phyloP scores from a whole-genome alignment of 2,797 vertebrate genomes.

The Eleutherodactylus coqui region DNA sequence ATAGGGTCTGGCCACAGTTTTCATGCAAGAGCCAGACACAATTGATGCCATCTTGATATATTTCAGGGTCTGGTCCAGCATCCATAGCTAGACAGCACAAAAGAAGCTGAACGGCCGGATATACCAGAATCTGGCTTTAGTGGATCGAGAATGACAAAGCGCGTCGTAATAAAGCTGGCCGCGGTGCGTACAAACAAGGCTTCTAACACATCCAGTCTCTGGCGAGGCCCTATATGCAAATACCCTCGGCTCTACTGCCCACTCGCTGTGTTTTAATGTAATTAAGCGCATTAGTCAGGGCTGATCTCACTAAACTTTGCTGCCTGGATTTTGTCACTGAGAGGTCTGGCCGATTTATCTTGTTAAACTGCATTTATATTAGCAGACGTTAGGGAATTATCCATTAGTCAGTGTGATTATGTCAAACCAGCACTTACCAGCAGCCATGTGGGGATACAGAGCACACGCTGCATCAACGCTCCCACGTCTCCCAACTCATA shows the following conservation, averaged over 20 bases:
- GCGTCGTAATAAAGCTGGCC: neutral
- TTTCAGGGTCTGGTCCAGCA: too few relatives aligned
- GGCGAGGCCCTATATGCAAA: neutral
- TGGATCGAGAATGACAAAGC: neutral
- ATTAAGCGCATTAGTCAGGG: conserved; percentile 41
- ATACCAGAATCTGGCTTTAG: too few relatives aligned
- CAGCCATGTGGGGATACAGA: conserved; percentile 17
- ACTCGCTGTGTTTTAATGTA: conserved; percentile 20
- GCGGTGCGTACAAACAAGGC: too few relatives aligned
- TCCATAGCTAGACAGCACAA: too few relatives aligned
- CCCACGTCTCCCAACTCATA: too few relatives aligned
- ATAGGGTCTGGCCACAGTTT: too few relatives aligned
- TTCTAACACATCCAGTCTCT: neutral
- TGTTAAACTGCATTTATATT: conserved; percentile 32
- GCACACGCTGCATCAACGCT: neutral
- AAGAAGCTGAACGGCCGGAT: too few relatives aligned
- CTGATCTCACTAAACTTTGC: conserved; percentile 20
- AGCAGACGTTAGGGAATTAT: conserved; percentile 45
- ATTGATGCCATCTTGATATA: too few relatives aligned
- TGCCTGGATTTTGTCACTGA: conserved; percentile 40
- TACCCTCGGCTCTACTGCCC: neutral
- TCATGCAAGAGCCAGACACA: too few relatives aligned
- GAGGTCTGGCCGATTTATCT: conserved; percentile 36
- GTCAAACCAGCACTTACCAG: neutral
- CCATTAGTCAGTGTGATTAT: conserved; percentile 35